Conservation (phyloP, 2,113 vertebrate genomes). For the Amia ocellicauda region DNA sequence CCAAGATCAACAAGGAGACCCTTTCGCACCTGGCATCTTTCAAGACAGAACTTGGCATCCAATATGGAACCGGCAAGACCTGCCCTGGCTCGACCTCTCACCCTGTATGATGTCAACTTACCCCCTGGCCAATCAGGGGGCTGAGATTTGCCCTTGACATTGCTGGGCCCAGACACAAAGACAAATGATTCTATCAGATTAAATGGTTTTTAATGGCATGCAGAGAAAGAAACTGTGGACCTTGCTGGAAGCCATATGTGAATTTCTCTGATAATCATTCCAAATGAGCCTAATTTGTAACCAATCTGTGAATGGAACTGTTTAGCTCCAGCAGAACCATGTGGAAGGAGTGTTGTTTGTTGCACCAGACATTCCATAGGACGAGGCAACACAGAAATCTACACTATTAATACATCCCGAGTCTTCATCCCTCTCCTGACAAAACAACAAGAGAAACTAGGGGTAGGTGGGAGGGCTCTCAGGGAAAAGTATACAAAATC, state of each 20-base stretch:
- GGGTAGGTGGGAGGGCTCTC: too few species aligned
- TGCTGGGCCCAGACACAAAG: slow-evolving; percentile 77
- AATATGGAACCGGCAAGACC: slow-evolving; percentile 53
- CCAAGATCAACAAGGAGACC: slow-evolving; percentile 65
- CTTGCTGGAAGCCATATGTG: slow-evolving; percentile 83
- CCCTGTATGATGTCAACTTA: slow-evolving; percentile 66
- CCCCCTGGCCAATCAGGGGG: slow-evolving; percentile 67
- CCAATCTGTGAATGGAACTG: slow-evolving; percentile 54
- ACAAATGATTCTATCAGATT: slow-evolving; percentile 93
- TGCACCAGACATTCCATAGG: slow-evolving; percentile 29
- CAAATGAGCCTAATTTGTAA: slow-evolving; percentile 91
- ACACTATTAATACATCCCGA: slow-evolving; percentile 1
- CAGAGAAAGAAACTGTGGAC: slow-evolving; percentile 67
- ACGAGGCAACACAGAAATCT: slow-evolving; percentile 5
- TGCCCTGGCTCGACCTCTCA: slow-evolving; percentile 67
- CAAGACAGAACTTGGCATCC: slow-evolving; percentile 64
- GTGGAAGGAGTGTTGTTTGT: slow-evolving; percentile 48
- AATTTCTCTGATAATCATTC: slow-evolving; percentile 80
- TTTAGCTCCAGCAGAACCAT: slow-evolving; percentile 45
- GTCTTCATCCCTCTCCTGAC: not conserved
- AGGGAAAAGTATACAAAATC: too few species aligned
- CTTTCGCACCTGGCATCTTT: slow-evolving; percentile 69
- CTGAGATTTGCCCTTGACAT: slow-evolving; percentile 78
- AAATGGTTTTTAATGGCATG: slow-evolving; percentile 91
- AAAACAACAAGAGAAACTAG: too few species aligned